These are phyloP conservation scores for Podotricha telesiphe DNA, from an alignment of 2,888 invertebrate genomes.

Conservation along the genomic window DNA sequence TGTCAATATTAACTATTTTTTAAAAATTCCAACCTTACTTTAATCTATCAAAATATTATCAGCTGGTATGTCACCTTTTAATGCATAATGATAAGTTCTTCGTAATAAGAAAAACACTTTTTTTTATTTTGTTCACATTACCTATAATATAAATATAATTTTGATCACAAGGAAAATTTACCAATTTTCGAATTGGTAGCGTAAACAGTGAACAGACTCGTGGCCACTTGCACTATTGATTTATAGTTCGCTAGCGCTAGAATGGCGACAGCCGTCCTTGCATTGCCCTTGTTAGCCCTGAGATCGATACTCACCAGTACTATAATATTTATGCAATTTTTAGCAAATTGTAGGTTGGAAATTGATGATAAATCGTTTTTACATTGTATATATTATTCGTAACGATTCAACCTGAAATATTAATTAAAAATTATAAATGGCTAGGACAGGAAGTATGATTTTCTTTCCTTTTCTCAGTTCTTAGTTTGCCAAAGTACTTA, in stretches of 20 bases:
- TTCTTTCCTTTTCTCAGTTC: too few relatives aligned
- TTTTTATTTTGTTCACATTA: background rate
- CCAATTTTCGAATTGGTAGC: too few relatives aligned
- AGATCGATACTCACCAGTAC: slow-evolving; percentile 3
- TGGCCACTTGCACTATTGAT: slow-evolving; percentile 14
- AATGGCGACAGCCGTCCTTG: slow-evolving; percentile 13
- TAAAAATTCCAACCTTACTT: background rate
- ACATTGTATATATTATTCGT: too few relatives aligned
- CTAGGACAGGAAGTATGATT: too few relatives aligned
- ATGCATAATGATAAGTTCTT: background rate
- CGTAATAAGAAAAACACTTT: background rate
- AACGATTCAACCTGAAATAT: too few relatives aligned
- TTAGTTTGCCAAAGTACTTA: too few relatives aligned
- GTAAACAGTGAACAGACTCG: background rate
- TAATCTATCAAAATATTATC: background rate
- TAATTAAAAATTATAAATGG: too few relatives aligned
- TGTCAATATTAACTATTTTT: too few relatives aligned
- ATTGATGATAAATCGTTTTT: too few relatives aligned
- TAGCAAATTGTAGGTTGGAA: too few relatives aligned
- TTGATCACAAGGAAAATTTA: too few relatives aligned
- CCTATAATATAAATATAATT: too few relatives aligned
- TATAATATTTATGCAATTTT: background rate
- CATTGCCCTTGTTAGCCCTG: slow-evolving; percentile 19
- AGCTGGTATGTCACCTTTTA: background rate
- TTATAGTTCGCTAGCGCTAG: slow-evolving; percentile 5